These are phyloP conservation scores for Nephrotoma flavescens DNA, from an alignment of 2,888 invertebrate species.

Conservation along the genomic window DNA sequence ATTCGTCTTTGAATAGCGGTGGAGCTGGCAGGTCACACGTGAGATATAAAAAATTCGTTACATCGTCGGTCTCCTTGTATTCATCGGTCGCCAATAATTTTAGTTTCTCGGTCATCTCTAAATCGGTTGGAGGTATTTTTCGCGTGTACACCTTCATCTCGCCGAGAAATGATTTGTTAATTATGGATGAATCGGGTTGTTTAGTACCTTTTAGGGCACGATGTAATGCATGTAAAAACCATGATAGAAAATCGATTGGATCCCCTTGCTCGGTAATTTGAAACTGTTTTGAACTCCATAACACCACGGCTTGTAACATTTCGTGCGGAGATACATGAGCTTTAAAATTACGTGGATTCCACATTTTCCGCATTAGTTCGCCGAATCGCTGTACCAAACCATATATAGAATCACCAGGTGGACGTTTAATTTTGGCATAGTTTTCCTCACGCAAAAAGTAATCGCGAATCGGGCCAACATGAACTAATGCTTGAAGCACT, in stretches of 20 bases:
- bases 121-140: slow-evolving; percentile 85
- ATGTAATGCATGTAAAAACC: slow-evolving; percentile 95
- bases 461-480: slow-evolving; percentile 86
- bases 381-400: slow-evolving; percentile 83
- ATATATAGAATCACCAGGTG: slow-evolving; percentile 90
- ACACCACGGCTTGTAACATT: slow-evolving; percentile 96
- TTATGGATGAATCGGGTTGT: slow-evolving; percentile 74
- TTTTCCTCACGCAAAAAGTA: slow-evolving; percentile 91
- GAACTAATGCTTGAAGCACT: slow-evolving; percentile 85
- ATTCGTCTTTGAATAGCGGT: slow-evolving; percentile 93
- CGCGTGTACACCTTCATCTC: slow-evolving; percentile 81
- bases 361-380: slow-evolving; percentile 89
- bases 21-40: slow-evolving; percentile 97
- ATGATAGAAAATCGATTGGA: slow-evolving; percentile 93
- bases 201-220: slow-evolving; percentile 87
- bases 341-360: slow-evolving; percentile 99
- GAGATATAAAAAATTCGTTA: slow-evolving; percentile 88
- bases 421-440: slow-evolving; percentile 74
- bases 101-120: slow-evolving; percentile 76
- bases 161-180: slow-evolving; percentile 80
- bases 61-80: slow-evolving; percentile 73
- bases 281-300: slow-evolving; percentile 93
- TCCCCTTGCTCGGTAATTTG: slow-evolving; percentile 99
- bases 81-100: slow-evolving; percentile 66
- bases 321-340: slow-evolving; percentile 99